A percentile compares a stretch with the other conserved stretches of the same genome.
phyloP scores from a whole-genome alignment of 2,888 invertebrate genomes.

The Lycophotia porphyrea region DNA sequence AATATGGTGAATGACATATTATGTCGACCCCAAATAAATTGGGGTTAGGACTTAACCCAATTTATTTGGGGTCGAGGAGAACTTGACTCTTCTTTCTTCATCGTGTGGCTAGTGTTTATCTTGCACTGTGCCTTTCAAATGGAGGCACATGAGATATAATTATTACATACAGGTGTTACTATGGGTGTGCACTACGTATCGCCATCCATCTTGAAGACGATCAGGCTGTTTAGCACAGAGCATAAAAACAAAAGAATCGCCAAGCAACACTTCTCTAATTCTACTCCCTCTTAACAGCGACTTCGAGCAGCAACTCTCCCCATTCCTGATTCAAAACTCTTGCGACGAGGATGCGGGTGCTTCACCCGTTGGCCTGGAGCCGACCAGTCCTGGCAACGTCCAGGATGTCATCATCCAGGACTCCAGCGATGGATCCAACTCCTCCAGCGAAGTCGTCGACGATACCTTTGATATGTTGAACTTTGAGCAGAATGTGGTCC shows the following conservation, averaged over 20 bases:
- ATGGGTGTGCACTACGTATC: background rate
- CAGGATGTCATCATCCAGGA: slow-evolving; percentile 83
- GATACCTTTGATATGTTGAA: slow-evolving; percentile 83
- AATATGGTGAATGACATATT: no score
- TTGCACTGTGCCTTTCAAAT: background rate
- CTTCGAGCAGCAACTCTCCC: slow-evolving; percentile 91
- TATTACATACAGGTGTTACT: background rate
- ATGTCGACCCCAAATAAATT: no score
- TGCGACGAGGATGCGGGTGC: slow-evolving; percentile 80
- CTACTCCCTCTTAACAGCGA: slow-evolving; percentile 75
- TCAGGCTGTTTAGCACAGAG: background rate
- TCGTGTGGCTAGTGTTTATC: no score
- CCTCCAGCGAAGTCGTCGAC: slow-evolving; percentile 74
- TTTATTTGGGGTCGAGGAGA: no score
- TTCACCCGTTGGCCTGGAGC: slow-evolving; percentile 72
- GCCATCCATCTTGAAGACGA: background rate
- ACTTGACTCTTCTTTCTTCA: no score
- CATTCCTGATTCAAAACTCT: slow-evolving; percentile 87
- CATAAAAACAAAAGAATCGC: background rate
- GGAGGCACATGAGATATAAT: background rate
- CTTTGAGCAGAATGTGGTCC: slow-evolving; percentile 87
- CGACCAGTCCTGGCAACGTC: slow-evolving; percentile 77
- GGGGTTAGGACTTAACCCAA: no score
- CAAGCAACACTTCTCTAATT: slow-evolving; percentile 6
- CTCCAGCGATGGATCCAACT: slow-evolving; percentile 76